These are phyloP conservation scores for Turritopsis rubra DNA, from an alignment of 30 jellyfish, hydroid and myxozoan genomes.

Conservation along the genomic window DNA sequence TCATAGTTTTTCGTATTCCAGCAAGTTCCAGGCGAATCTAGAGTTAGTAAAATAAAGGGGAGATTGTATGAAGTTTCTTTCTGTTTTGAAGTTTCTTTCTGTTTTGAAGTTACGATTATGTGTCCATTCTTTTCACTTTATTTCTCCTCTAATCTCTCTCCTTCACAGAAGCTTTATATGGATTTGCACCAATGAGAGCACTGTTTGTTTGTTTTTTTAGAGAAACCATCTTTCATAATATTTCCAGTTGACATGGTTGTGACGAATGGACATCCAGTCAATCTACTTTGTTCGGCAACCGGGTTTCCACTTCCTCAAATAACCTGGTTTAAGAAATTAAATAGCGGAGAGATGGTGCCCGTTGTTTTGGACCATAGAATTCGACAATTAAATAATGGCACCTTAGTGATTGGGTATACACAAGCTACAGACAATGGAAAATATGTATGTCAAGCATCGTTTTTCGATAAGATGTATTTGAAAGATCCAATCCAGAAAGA, in stretches of 20 bases:
- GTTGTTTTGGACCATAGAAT: slow-evolving; percentile 40
- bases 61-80: too few relatives aligned
- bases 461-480: slow-evolving; percentile 44
- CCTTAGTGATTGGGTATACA: slow-evolving; percentile 40
- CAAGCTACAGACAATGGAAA: slow-evolving; percentile 64
- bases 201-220: slow-evolving; percentile 12
- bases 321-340: slow-evolving; percentile 59
- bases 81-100: too few relatives aligned
- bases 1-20: too few relatives aligned
- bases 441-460: slow-evolving; percentile 69
- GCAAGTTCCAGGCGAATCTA: too few relatives aligned
- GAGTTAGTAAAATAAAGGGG: too few relatives aligned
- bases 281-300: slow-evolving; percentile 50
- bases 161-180: too few relatives aligned
- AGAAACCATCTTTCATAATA: slow-evolving; percentile 28
- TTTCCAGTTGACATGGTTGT: slow-evolving; percentile 56
- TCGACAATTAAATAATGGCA: slow-evolving; percentile 59
- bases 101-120: too few relatives aligned
- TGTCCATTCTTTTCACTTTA: too few relatives aligned
- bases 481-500: slow-evolving; percentile 41
- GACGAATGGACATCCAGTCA: slow-evolving; percentile 40
- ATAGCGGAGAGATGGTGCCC: neutral
- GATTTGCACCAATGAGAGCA: too few relatives aligned
- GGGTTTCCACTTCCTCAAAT: slow-evolving; percentile 93
- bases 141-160: too few relatives aligned